Conservation (phyloP, 2,113 vertebrate genomes). For the Tetrax tetrax region DNA sequence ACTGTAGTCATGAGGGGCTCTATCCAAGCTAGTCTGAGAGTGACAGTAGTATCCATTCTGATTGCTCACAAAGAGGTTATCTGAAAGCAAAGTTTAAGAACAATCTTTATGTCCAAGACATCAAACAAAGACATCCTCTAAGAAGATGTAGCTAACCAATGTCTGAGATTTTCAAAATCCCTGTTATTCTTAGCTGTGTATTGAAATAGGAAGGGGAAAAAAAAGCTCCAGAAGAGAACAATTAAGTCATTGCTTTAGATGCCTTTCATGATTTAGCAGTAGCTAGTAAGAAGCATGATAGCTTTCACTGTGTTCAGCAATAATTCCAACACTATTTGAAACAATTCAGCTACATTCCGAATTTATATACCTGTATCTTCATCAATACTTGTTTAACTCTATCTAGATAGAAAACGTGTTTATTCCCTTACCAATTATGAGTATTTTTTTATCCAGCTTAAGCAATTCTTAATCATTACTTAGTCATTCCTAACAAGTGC, state of each 20-base stretch:
- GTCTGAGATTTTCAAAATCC: not conserved
- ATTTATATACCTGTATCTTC: not conserved
- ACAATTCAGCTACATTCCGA: not conserved
- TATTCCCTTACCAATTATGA: not conserved
- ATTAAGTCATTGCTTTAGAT: not conserved
- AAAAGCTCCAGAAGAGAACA: not conserved
- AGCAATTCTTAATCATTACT: not conserved
- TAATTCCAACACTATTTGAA: not conserved
- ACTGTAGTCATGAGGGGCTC: conserved; percentile 85
- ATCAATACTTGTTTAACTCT: not conserved
- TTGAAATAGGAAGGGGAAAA: not conserved
- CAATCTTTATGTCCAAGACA: not conserved
- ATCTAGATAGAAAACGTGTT: not conserved
- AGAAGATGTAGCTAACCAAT: not conserved
- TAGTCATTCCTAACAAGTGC: not conserved
- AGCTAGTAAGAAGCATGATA: not conserved
- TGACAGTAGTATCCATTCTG: conserved; percentile 96
- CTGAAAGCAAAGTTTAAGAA: conserved; percentile 73
- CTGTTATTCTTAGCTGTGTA: not conserved
- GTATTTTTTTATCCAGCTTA: not conserved
- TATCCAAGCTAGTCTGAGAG: conserved; percentile 95
- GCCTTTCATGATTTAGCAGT: not conserved
- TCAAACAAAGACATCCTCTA: not conserved
- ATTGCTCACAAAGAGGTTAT: conserved; percentile 94
- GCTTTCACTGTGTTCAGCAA: not conserved